Conservation (phyloP, 2,888 invertebrate genomes). For the Bembecia ichneumoniformis region DNA sequence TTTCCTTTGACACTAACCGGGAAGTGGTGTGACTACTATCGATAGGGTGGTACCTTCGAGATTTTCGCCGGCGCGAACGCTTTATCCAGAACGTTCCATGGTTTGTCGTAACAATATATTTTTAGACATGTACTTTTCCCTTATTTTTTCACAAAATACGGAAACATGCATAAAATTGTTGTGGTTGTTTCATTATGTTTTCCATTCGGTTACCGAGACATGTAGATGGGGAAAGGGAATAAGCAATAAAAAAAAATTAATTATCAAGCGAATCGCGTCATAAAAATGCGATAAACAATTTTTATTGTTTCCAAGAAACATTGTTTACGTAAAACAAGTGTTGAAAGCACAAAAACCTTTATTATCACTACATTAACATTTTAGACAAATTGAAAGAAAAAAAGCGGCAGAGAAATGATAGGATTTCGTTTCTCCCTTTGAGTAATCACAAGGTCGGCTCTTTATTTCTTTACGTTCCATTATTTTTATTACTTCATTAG, state of each 20-base stretch:
- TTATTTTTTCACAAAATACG: no score
- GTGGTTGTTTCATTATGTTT: no score
- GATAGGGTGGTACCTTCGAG: no score
- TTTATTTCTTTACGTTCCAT: constrained; percentile 26
- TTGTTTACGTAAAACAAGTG: constrained; percentile 6
- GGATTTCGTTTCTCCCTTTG: constrained; percentile 28
- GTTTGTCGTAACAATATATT: no score
- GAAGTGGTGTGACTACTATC: no score
- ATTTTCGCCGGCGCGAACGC: no score
- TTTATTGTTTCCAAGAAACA: not conserved
- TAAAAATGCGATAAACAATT: not conserved
- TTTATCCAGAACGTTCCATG: no score
- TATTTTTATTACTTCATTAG: constrained; percentile 44
- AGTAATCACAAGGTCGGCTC: constrained; percentile 35
- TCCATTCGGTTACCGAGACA: no score
- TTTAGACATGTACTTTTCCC: no score
- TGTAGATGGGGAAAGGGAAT: not conserved
- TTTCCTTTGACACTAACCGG: no score
- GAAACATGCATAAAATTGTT: no score
- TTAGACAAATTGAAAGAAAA: constrained; percentile 39
- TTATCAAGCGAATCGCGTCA: not conserved
- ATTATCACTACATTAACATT: constrained; percentile 27
- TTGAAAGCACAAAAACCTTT: constrained; percentile 21
- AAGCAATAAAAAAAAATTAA: not conserved
- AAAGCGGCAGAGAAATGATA: constrained; percentile 41